Conservation (phyloP, 2,113 vertebrate species). For the Microcebus griseorufus region DNA sequence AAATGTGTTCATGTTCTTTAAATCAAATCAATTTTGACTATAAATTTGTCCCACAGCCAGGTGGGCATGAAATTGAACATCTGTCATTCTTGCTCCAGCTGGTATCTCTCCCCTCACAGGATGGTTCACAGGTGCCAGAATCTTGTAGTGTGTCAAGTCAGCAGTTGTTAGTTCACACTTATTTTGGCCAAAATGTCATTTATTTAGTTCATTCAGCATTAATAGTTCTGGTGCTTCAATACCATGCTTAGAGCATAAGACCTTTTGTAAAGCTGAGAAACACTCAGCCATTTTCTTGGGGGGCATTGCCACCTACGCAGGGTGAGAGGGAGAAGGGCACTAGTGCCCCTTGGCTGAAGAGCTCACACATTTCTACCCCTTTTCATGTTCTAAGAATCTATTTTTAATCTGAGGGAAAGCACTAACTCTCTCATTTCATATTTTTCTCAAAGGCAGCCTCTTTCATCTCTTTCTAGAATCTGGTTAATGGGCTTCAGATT, state of each 20-base stretch:
- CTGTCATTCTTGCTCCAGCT: neutral
- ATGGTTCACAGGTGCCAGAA: neutral
- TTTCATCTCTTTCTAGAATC: neutral
- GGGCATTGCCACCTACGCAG: too few species aligned
- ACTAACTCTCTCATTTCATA: neutral
- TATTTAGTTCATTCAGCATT: neutral
- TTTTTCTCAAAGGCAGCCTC: neutral
- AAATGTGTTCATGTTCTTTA: neutral
- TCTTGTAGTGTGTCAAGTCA: neutral
- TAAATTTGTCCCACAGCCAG: neutral
- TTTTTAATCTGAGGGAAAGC: neutral
- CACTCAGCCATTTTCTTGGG: neutral
- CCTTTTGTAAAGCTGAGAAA: neutral
- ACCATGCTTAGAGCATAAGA: too few species aligned
- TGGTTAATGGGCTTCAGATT: neutral
- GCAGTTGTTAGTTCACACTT: neutral
- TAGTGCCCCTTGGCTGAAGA: neutral
- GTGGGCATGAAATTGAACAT: neutral
- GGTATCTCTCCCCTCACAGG: neutral
- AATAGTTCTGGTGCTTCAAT: neutral
- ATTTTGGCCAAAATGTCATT: neutral
- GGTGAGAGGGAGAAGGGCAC: neutral
- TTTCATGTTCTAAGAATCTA: neutral
- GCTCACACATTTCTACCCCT: neutral
- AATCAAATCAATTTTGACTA: neutral